Percentiles rank a stretch among this genome's conserved stretches.
Evolutionary conservation across 1,140 invertebrate genomes (phyloP).

Genomic region (Drosophila repleta): DNA sequence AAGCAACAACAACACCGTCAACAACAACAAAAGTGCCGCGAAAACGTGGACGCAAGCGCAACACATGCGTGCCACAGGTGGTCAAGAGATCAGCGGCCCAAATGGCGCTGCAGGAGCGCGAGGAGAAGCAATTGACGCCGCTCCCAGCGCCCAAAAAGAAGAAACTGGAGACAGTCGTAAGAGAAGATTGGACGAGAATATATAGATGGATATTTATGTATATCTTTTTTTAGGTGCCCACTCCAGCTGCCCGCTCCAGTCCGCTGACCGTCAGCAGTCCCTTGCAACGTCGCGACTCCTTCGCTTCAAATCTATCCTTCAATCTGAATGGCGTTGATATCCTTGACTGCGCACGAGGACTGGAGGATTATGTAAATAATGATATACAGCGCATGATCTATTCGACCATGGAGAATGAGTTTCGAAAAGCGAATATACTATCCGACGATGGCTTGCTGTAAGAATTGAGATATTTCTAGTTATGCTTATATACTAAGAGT

Average conservation of each 20-base stretch:
- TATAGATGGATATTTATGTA: too few species aligned
- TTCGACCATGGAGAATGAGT: constrained; percentile 46
- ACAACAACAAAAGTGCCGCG: constrained; percentile 27
- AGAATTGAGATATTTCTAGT: background rate
- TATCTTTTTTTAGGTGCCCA: too few species aligned
- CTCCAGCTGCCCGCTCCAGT: too few species aligned
- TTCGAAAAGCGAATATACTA: constrained; percentile 3
- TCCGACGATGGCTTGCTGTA: constrained; percentile 52
- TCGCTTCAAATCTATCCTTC: constrained; percentile 20
- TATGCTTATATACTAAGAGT: background rate
- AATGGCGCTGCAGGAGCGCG: constrained; percentile 61
- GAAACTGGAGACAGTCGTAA: constrained; percentile 32
- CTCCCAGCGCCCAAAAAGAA: constrained; percentile 41
- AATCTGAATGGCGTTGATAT: constrained; percentile 8
- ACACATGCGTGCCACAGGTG: constrained; percentile 70
- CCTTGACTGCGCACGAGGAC: background rate
- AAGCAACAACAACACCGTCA: background rate
- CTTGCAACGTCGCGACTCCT: constrained; percentile 35
- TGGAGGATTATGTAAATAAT: constrained; percentile 31
- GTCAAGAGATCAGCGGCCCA: constrained; percentile 71
- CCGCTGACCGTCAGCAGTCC: too few species aligned
- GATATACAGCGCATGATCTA: constrained; percentile 26
- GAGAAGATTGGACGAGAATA: too few species aligned
- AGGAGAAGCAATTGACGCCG: constrained; percentile 68
- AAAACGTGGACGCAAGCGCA: constrained; percentile 74